phyloP scores from a whole-genome alignment of 2,113 vertebrate genomes.

The Telmatochromis brachygnathus region DNA sequence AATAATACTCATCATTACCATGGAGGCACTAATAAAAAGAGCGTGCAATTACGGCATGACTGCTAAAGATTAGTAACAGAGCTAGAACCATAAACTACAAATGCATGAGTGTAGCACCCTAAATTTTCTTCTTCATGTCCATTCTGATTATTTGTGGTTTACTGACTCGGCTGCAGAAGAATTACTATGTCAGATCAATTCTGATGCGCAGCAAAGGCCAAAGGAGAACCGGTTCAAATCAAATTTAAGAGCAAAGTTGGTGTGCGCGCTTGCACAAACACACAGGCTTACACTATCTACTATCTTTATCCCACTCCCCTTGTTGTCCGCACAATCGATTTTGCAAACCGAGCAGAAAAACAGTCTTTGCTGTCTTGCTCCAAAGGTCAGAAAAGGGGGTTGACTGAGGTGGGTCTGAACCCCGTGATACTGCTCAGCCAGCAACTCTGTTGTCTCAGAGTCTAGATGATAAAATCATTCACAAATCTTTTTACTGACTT shows the following conservation, averaged over 20 bases:
- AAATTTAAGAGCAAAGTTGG: background rate
- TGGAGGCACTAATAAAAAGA: conserved; percentile 7
- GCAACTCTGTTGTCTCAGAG: background rate
- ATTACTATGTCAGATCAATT: conserved; percentile 3
- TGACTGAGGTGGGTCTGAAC: conserved; percentile 42
- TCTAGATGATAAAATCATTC: background rate
- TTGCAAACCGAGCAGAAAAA: conserved; percentile 52
- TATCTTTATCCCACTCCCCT: conserved; percentile 12
- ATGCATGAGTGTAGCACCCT: background rate
- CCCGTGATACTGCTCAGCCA: conserved; percentile 5
- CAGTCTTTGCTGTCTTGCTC: conserved; percentile 31
- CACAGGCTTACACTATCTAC: conserved; percentile 5
- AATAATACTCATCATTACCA: conserved; percentile 6
- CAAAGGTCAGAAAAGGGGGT: conserved; percentile 53
- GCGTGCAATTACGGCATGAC: background rate
- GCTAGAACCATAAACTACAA: background rate
- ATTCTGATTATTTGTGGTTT: background rate
- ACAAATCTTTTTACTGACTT: background rate
- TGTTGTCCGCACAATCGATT: conserved; percentile 48
- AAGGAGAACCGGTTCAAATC: background rate
- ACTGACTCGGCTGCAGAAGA: conserved; percentile 2
- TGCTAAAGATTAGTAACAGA: background rate
- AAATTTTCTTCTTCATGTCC: background rate
- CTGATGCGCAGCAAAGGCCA: conserved; percentile 12
- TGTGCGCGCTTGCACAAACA: background rate